Base-by-base conservation (phyloP, 2,797 vertebrate species). In the Sebastes itinus region DNA sequence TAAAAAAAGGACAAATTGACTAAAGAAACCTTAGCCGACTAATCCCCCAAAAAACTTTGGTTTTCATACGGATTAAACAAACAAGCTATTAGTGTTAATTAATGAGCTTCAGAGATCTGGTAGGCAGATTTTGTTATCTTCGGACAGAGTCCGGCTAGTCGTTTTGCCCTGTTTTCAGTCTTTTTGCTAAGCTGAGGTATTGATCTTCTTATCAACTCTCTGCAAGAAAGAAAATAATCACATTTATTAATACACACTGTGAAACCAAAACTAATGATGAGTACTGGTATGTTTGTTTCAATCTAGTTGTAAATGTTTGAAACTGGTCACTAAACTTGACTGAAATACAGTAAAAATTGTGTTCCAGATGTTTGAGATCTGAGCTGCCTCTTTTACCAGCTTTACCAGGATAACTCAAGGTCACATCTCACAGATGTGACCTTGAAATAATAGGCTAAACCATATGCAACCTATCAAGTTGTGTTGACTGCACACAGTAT, bases 381-480 rank as follows among this genome's bases (percentile, higher is more conserved):
- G 54, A 52, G n/a, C 59, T 63, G 16, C 27, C 30, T 27, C n/a
- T 67, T 66, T 55, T 6, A 52, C 63, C 28, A 33, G 62, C 38
- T 72, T 70, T 30, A 23, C 54, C 25, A 77, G 65, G 38, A 70
- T 70, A 52, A 72, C 56, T 65, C 3, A 75, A 42, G 33, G 33
- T 64, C 52, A 35, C 35, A 18, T 35, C 58, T 76, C 72, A 58
- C 71, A 89, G 54, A 84, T 65, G 18, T 66, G 86, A 82, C 85
- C 90, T 89, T 89, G 79, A 91, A 92, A 78, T 81, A 83, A 75
- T 30, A 70, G 12, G 55, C 85, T 49, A 28, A 85, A 72, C 84
- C 90, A 87, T 84, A 80, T 89, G 91, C 78, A 87, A 83, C 72
- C 70, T 38, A 84, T 90, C 86, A 88, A 88, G 69, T 7, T 7